Evolutionary conservation across 2,113 vertebrate genomes (phyloP).

Genomic region (Xyliphius kryptos): DNA sequence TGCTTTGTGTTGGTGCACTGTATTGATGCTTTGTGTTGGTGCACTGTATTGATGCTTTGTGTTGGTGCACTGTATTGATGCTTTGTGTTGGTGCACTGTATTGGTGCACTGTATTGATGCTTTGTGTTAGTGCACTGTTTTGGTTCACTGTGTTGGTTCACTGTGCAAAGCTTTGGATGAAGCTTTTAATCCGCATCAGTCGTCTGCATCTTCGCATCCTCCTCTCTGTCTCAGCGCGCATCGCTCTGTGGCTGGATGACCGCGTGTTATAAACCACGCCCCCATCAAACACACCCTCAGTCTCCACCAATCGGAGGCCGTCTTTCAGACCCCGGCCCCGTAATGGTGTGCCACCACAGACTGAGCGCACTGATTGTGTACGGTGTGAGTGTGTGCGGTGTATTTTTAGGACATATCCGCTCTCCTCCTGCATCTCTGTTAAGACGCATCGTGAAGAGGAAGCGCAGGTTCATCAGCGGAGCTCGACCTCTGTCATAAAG

Average conservation of each 20-base stretch:
- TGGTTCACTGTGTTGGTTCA: too few relatives aligned
- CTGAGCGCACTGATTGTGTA: constrained; percentile 33
- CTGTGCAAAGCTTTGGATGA: too few relatives aligned
- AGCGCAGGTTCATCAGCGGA: too few relatives aligned
- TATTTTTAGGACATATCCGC: constrained; percentile 38
- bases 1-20: too few relatives aligned
- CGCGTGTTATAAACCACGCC: constrained; percentile 57
- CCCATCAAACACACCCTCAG: constrained; percentile 65
- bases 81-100: too few relatives aligned
- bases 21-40: too few relatives aligned
- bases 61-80: too few relatives aligned
- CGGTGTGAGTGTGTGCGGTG: constrained; percentile 32
- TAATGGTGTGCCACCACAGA: constrained; percentile 53
- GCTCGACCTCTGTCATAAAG: too few relatives aligned
- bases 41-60: too few relatives aligned
- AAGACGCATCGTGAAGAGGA: background rate
- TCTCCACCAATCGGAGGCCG: constrained; percentile 59
- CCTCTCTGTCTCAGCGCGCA: constrained; percentile 53
- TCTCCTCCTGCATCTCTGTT: constrained; percentile 27
- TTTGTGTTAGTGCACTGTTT: too few relatives aligned
- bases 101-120: too few relatives aligned
- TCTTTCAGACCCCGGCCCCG: constrained; percentile 51
- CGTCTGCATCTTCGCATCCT: background rate
- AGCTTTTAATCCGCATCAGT: background rate
- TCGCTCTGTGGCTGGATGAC: constrained; percentile 57